phyloP scores from a whole-genome alignment of 2,888 invertebrate species.

The Sinelater perroti region DNA sequence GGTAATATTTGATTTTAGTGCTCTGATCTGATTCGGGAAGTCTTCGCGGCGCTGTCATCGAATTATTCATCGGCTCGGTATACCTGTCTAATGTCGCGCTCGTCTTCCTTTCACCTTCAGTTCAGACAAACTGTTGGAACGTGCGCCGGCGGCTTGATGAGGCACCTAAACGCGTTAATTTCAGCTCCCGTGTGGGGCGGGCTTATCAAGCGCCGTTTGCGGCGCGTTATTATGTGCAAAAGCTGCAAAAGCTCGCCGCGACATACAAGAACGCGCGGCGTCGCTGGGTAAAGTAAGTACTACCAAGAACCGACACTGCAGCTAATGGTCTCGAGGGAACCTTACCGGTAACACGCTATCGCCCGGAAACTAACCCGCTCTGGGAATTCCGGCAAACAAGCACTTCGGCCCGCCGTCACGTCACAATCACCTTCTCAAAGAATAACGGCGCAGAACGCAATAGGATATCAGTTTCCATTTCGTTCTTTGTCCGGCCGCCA shows the following conservation, averaged over 20 bases:
- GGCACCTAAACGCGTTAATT: background rate
- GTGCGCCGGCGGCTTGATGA: no score
- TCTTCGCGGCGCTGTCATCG: no score
- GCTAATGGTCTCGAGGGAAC: conserved; percentile 49
- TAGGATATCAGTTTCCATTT: conserved; percentile 36
- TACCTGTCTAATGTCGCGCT: no score
- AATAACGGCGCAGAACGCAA: conserved; percentile 36
- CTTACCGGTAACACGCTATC: conserved; percentile 46
- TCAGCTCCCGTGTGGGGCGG: background rate
- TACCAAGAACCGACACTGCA: conserved; percentile 41
- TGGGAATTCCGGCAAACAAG: conserved; percentile 48
- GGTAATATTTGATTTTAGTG: no score
- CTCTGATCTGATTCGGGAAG: no score
- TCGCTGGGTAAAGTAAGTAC: conserved; percentile 33
- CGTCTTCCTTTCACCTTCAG: no score
- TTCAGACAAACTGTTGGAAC: no score
- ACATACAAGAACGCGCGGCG: conserved; percentile 23
- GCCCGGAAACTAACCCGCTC: conserved; percentile 46
- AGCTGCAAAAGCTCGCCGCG: conserved; percentile 11
- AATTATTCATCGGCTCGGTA: no score
- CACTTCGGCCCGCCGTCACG: conserved; percentile 43
- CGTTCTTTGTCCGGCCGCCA: conserved; percentile 23
- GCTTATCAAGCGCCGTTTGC: conserved; percentile 7
- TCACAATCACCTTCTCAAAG: conserved; percentile 43
- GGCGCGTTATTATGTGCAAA: conserved; percentile 26